Base-by-base conservation (phyloP, 2,888 invertebrate species). In the Eupithecia dodoneata region DNA sequence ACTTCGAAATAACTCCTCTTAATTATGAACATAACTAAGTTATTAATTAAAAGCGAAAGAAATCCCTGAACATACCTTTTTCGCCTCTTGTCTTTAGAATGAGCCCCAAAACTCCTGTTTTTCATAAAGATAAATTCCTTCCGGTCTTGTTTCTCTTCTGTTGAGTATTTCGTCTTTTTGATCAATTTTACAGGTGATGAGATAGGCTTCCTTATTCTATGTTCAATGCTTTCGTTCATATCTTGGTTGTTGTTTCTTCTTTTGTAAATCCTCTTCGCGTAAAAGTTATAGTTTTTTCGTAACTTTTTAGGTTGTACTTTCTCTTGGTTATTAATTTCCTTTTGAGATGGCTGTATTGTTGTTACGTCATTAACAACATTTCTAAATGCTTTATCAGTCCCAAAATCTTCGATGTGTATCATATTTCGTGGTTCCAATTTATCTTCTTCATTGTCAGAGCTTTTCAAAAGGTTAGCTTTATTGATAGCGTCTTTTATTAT, bases 71-170 rank as follows among this genome's bases (percentile, higher is more conserved):
- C 41, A 59, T 82, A 88, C 87, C 87, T 85, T 81, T 83, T 86
- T 3, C 13, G 63, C 12, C 73, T 74, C 83, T 80, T 13, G 63
- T 15, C 41, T 69, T 41, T 72, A 6, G 74, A 30, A 18, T 74
- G 72, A 18, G 47, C n/a, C 4, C 12, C 1, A 10, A 72, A 18
- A 72, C 73, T 66, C 4, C 74, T 45, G 18, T 80, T 55, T n/a
- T 30, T 12, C 49, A 87, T 15, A 47, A 88, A 87, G 18, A 87
- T 86, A 71, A 83, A 87, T 80, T 89, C 87, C 10, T 79, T 77
- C 13, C 45, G 63, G 75, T 86, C 85, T 7, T 77, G 49, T 41
- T 78, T 75, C 76, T 81, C 81, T 69, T 77, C 76, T 4, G n/a
- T 47, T 6, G 73, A 73, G 67, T 55, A 74, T 2, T 63, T 70